Conservation (phyloP, 2,113 vertebrate genomes). For the Micromys minutus region DNA sequence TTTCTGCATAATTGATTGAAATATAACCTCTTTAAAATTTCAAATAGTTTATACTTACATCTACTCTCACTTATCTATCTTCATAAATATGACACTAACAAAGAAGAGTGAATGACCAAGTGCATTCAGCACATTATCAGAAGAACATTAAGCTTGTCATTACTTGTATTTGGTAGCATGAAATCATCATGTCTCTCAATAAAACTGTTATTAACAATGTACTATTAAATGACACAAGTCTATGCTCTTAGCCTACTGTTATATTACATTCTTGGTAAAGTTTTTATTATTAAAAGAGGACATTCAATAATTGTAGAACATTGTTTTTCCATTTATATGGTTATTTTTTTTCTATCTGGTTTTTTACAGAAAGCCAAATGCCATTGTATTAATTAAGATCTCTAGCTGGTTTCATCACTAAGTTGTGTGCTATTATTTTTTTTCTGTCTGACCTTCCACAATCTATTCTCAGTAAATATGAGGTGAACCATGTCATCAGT, state of each 20-base stretch:
- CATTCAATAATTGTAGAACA: neutral
- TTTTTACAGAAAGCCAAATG: neutral
- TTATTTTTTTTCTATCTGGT: neutral
- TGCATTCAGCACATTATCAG: conserved; percentile 42
- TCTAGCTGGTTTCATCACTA: conserved; percentile 40
- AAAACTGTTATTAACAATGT: conserved; percentile 61
- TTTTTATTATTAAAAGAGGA: conserved; percentile 8
- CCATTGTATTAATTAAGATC: conserved; percentile 48
- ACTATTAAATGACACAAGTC: conserved; percentile 9
- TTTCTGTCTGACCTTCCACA: conserved; percentile 60
- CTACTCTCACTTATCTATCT: conserved; percentile 64
- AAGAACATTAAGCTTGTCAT: conserved; percentile 36
- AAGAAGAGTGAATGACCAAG: conserved; percentile 62
- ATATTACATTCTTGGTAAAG: conserved; percentile 30
- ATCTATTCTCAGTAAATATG: conserved; percentile 70
- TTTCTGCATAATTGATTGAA: conserved; percentile 81
- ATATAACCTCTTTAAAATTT: conserved; percentile 81
- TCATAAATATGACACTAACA: conserved; percentile 44
- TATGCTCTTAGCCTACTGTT: conserved; percentile 35
- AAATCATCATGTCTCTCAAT: conserved; percentile 60
- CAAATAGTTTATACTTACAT: conserved; percentile 71
- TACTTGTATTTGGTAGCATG: conserved; percentile 34
- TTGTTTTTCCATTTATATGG: conserved; percentile 4
- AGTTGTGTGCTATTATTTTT: conserved; percentile 20
- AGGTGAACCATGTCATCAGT: conserved; percentile 50